Percentiles rank a stretch among this genome's conserved stretches.
Conservation (phyloP, 2,888 invertebrate species). For the Melangyna quadrimaculata region DNA sequence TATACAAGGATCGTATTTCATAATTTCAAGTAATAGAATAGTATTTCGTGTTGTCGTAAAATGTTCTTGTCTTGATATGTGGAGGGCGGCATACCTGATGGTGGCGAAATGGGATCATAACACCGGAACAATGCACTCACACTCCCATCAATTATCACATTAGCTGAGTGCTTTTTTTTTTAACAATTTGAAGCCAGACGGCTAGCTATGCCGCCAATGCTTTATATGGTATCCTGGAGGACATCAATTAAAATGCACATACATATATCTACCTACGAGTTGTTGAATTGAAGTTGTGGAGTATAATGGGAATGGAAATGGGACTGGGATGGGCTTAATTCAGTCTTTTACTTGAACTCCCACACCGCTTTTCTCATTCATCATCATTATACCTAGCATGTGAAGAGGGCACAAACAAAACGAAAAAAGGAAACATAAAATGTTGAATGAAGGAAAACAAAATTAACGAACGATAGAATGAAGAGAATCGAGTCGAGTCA, state of each 20-base stretch:
- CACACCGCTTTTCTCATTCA: constrained; percentile 27
- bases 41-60: constrained; percentile 8
- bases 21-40: constrained; percentile 59
- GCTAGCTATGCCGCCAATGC: constrained; percentile 18
- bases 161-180: constrained; percentile 34
- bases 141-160: constrained; percentile 59
- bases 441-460: constrained; percentile 21
- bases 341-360: constrained; percentile 17
- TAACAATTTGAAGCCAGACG: constrained; percentile 61
- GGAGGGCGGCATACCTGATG: not conserved
- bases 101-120: constrained; percentile 22
- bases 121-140: constrained; percentile 58
- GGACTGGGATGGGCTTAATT: not conserved
- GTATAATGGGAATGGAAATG: not conserved
- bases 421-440: constrained; percentile 5
- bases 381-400: constrained; percentile 51
- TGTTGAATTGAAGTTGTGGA: not conserved
- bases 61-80: not conserved
- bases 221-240: constrained; percentile 61
- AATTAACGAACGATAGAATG: constrained; percentile 31
- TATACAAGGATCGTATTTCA: constrained; percentile 38
- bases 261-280: not conserved
- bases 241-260: constrained; percentile 47
- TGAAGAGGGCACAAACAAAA: constrained; percentile 36
- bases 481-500: not conserved